These are phyloP conservation scores for Diploptera punctata DNA, from an alignment of 2,888 invertebrate species.

Conservation along the genomic window DNA sequence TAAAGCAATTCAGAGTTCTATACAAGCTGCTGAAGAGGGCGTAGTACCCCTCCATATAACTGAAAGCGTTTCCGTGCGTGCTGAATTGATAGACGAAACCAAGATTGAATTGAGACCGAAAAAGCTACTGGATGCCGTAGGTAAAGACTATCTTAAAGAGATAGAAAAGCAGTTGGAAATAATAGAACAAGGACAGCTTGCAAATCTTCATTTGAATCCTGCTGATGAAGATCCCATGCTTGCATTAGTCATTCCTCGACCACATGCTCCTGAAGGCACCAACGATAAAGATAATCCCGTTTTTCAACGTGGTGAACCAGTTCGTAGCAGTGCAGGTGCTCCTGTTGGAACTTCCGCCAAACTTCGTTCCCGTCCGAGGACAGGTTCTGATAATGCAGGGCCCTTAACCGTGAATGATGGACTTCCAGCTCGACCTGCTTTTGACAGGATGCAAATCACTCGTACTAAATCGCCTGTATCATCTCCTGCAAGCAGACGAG, in stretches of 20 bases:
- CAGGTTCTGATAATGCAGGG: slow-evolving; percentile 20
- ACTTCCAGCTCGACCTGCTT: too few species aligned
- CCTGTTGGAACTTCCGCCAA: neutral
- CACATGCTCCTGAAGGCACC: neutral
- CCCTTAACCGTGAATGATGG: slow-evolving; percentile 40
- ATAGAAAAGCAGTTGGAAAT: slow-evolving; percentile 27
- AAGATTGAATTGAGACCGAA: neutral
- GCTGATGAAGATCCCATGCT: slow-evolving; percentile 16
- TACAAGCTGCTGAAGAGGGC: neutral
- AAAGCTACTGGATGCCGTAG: neutral
- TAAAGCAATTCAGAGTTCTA: too few species aligned
- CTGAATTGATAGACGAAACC: neutral
- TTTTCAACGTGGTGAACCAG: slow-evolving; percentile 30
- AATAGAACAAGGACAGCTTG: slow-evolving; percentile 27
- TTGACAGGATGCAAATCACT: too few species aligned
- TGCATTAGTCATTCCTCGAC: slow-evolving; percentile 1
- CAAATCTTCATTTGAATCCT: slow-evolving; percentile 11
- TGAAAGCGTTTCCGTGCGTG: neutral
- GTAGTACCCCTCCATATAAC: neutral
- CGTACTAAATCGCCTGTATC: too few species aligned
- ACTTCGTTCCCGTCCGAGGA: slow-evolving; percentile 39
- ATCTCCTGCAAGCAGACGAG: too few species aligned
- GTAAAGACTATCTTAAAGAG: slow-evolving; percentile 6
- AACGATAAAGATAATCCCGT: neutral
- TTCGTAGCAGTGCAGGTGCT: slow-evolving; percentile 46